phyloP scores from a whole-genome alignment of 2,888 invertebrate genomes.

The Sipunculus nudus region DNA sequence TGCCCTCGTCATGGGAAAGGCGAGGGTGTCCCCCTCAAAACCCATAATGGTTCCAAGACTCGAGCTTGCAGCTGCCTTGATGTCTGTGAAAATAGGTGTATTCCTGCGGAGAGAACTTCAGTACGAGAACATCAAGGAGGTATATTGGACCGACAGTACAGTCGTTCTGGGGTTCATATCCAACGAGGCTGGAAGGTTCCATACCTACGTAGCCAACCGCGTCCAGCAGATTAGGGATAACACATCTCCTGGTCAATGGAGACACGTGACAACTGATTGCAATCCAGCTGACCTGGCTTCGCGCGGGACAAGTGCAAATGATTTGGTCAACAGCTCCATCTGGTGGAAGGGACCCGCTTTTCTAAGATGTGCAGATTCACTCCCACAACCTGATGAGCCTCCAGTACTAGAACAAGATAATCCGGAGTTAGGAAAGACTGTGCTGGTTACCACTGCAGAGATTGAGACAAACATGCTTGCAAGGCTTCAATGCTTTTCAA shows the following conservation, averaged over 20 bases:
- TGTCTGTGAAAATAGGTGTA: slow-evolving; percentile 6
- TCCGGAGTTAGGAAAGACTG: too few species aligned
- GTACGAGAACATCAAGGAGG: slow-evolving; percentile 6
- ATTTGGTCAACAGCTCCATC: background rate
- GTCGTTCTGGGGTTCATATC: slow-evolving; percentile 17
- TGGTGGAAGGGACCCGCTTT: slow-evolving; percentile 17
- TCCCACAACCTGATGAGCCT: too few species aligned
- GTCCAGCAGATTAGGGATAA: slow-evolving; percentile 37
- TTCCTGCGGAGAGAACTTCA: slow-evolving; percentile 7
- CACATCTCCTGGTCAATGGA: slow-evolving; percentile 32
- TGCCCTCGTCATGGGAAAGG: slow-evolving; percentile 37
- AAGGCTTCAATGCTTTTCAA: too few species aligned
- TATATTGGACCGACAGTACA: slow-evolving; percentile 15
- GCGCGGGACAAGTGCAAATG: slow-evolving; percentile 18
- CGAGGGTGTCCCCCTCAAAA: slow-evolving; percentile 39
- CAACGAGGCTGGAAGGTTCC: slow-evolving; percentile 34
- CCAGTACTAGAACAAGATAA: too few species aligned
- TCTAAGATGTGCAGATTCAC: too few species aligned
- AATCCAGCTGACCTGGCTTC: slow-evolving; percentile 37
- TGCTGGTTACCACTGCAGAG: too few species aligned
- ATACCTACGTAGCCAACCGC: slow-evolving; percentile 43
- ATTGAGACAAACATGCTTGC: too few species aligned
- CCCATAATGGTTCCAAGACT: slow-evolving; percentile 34
- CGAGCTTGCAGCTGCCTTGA: slow-evolving; percentile 37
- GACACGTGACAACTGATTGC: slow-evolving; percentile 38